These are phyloP conservation scores for Prionailurus bengalensis DNA, from an alignment of 2,113 vertebrate species.

Conservation along the genomic window DNA sequence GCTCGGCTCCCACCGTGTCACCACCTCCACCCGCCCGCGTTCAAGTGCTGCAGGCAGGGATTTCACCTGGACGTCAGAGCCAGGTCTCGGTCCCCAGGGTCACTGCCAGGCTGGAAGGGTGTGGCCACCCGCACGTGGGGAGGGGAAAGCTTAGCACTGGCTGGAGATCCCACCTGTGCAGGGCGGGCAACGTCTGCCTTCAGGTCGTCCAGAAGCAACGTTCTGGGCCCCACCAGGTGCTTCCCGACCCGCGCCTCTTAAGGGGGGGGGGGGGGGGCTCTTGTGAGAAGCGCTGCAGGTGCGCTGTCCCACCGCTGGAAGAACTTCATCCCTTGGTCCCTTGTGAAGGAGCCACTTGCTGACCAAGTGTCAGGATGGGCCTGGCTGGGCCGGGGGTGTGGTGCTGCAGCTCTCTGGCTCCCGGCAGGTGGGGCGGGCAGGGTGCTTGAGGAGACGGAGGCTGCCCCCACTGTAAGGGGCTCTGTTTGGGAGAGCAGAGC, in stretches of 20 bases:
- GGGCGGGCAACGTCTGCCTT: neutral
- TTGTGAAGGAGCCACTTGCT: neutral
- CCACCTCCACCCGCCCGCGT: too few relatives aligned
- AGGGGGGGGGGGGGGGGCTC: neutral
- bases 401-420: neutral
- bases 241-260: neutral
- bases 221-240: neutral
- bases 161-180: neutral
- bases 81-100: neutral
- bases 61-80: too few relatives aligned
- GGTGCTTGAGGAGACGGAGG: neutral
- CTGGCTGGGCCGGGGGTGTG: neutral
- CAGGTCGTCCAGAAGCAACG: neutral
- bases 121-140: neutral
- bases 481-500: rapidly evolving
- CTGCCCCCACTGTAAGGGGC: neutral
- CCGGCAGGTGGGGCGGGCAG: neutral
- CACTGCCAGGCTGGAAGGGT: neutral
- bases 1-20: neutral
- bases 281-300: neutral
- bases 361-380: neutral
- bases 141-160: neutral
- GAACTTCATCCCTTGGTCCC: too few relatives aligned
- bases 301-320: neutral
- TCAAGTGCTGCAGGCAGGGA: rapidly evolving